A percentile compares a stretch with the other conserved stretches of the same genome.
phyloP scores from a whole-genome alignment of 2,888 invertebrate genomes.

The Chromoteleia sp. region DNA sequence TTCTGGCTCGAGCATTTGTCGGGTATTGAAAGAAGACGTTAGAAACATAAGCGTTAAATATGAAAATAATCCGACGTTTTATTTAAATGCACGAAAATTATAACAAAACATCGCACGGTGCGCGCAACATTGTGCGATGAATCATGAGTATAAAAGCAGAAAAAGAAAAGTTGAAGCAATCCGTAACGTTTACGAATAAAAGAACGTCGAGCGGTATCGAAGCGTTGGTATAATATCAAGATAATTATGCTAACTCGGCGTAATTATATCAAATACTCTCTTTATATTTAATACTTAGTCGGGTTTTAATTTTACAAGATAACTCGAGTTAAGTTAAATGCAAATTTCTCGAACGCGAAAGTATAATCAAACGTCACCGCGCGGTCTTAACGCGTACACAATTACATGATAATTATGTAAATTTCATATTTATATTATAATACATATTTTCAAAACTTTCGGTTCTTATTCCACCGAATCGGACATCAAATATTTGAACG shows the following conservation, averaged over 20 bases:
- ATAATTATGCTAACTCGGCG: conserved; percentile 48
- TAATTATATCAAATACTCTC: conserved; percentile 20
- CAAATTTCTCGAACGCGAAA: conserved; percentile 40
- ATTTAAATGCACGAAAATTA: conserved; percentile 18
- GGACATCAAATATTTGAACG: not conserved
- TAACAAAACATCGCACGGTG: no score
- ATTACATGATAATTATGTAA: conserved; percentile 41
- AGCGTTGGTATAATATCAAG: conserved; percentile 30
- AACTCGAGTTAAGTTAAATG: conserved; percentile 8
- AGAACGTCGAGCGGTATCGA: conserved; percentile 4
- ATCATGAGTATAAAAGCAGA: not conserved
- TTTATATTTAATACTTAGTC: conserved; percentile 20
- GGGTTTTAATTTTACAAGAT: conserved; percentile 17
- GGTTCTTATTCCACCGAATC: not conserved
- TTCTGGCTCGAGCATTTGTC: not conserved
- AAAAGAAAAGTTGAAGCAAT: conserved; percentile 7
- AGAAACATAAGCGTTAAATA: conserved; percentile 39
- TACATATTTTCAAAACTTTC: not conserved
- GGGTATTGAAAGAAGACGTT: conserved; percentile 47
- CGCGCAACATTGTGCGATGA: no score
- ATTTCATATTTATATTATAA: conserved; percentile 1
- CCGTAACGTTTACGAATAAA: conserved; percentile 8
- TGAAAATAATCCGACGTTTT: conserved; percentile 29
- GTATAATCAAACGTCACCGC: conserved; percentile 14
- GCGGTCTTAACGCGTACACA: conserved; percentile 21